phyloP scores from a whole-genome alignment of 2,888 invertebrate genomes.

The Ormyrus nitidulus region DNA sequence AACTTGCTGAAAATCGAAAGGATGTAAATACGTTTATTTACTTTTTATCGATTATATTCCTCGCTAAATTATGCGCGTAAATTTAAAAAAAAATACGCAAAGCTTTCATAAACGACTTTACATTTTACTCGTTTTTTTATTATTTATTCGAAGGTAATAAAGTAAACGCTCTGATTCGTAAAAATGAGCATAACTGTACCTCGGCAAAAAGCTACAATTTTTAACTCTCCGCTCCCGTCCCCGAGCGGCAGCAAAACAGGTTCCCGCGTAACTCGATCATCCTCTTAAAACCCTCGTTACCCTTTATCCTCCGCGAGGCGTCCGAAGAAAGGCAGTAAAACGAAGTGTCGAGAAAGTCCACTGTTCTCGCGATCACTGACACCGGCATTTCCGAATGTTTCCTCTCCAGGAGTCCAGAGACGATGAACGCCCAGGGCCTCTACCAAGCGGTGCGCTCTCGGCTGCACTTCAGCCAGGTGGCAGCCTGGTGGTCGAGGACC shows the following conservation, averaged over 20 bases:
- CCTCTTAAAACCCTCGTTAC: conserved; percentile 4
- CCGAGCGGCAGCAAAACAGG: conserved; percentile 9
- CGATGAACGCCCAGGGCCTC: conserved; percentile 81
- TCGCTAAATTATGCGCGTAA: not conserved
- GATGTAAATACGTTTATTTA: no score
- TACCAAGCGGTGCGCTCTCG: conserved; percentile 95
- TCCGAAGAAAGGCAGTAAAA: not conserved
- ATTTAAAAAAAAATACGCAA: no score
- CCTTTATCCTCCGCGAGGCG: not conserved
- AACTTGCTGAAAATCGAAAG: no score
- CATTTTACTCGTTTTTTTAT: no score
- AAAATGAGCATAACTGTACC: no score
- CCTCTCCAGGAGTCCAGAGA: conserved; percentile 68
- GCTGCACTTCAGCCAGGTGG: conserved; percentile 96
- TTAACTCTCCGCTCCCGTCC: no score
- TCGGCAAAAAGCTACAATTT: no score
- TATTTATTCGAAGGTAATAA: no score
- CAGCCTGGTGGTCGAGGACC: conserved; percentile 88
- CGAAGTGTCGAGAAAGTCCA: not conserved
- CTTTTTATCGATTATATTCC: not conserved
- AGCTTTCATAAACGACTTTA: no score
- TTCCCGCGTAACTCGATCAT: conserved; percentile 15
- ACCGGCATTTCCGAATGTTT: not conserved
- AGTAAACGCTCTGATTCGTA: no score
- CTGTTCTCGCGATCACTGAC: not conserved